A percentile compares a stretch with the other conserved stretches of the same genome.
phyloP scores from a whole-genome alignment of 2,888 invertebrate species.

The Tetanocera ferruginea region DNA sequence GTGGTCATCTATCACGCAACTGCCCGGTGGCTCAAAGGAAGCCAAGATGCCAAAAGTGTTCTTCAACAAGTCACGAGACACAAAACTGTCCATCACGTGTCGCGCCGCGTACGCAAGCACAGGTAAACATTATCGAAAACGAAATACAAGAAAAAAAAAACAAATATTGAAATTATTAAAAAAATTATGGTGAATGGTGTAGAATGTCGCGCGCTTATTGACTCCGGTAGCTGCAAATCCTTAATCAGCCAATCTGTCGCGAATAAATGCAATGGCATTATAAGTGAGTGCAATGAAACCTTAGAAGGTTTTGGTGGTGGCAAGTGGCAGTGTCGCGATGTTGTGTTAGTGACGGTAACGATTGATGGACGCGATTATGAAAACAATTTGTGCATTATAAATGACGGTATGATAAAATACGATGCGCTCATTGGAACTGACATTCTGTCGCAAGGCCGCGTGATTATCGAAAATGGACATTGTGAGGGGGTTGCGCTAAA shows the following conservation, averaged over 20 bases:
- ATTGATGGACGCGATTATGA: conserved; percentile 11
- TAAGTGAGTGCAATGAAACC: not conserved
- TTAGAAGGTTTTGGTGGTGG: conserved; percentile 36
- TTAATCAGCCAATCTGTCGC: not conserved
- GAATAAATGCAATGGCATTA: not conserved
- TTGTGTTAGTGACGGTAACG: conserved; percentile 8
- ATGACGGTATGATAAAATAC: conserved; percentile 26
- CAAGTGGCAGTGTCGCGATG: conserved; percentile 20
- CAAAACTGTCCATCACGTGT: conserved; percentile 23
- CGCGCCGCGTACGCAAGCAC: too few relatives aligned
- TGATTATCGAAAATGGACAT: conserved; percentile 37
- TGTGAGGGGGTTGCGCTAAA: conserved; percentile 35
- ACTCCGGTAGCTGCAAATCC: not conserved
- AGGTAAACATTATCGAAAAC: conserved; percentile 25
- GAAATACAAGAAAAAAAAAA: not conserved
- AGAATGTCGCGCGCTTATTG: not conserved
- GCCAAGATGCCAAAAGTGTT: conserved; percentile 1
- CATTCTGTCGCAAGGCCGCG: conserved; percentile 31
- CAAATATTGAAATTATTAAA: conserved; percentile 12
- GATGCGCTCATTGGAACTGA: conserved; percentile 7
- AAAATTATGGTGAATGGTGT: not conserved
- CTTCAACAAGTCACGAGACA: conserved; percentile 7
- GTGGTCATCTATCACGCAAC: conserved; percentile 23
- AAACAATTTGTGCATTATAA: not conserved
- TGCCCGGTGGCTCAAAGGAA: not conserved